Conservation (phyloP, 2,888 invertebrate species). For the Quadroppia sp. region DNA sequence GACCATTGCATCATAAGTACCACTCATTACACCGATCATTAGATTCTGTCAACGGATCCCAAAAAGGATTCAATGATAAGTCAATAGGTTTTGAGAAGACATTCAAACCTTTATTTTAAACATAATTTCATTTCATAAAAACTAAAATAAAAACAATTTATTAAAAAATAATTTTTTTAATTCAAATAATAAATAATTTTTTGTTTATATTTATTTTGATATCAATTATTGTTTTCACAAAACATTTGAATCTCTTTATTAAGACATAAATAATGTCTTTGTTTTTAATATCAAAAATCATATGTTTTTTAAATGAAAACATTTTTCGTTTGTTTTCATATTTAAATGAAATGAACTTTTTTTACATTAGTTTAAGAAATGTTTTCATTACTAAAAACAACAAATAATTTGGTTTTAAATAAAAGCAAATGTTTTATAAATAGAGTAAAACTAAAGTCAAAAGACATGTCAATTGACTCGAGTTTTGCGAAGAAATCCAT, state of each 20-base stretch:
- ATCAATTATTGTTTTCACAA: too few relatives aligned
- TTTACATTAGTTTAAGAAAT: not conserved
- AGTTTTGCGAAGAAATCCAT: not conserved
- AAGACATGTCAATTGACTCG: not conserved
- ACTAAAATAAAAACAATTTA: too few relatives aligned
- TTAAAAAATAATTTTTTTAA: too few relatives aligned
- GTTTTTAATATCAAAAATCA: too few relatives aligned
- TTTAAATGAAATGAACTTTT: not conserved
- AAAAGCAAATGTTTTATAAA: not conserved
- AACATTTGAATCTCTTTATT: too few relatives aligned
- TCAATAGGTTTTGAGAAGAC: not conserved
- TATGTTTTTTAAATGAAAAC: too few relatives aligned
- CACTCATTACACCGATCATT: slow-evolving; percentile 31
- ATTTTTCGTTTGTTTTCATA: too few relatives aligned
- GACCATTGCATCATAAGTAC: slow-evolving; percentile 43
- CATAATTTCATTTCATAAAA: not conserved
- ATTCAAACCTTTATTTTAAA: not conserved
- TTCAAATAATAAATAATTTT: too few relatives aligned
- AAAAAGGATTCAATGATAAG: not conserved
- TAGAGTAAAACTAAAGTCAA: not conserved
- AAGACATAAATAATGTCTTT: too few relatives aligned
- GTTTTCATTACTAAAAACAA: not conserved
- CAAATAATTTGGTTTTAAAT: not conserved
- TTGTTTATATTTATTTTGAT: too few relatives aligned
- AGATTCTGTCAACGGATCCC: slow-evolving; percentile 9